phyloP scores from a whole-genome alignment of 1,140 invertebrate genomes.

The Tetragnatha versicolor region DNA sequence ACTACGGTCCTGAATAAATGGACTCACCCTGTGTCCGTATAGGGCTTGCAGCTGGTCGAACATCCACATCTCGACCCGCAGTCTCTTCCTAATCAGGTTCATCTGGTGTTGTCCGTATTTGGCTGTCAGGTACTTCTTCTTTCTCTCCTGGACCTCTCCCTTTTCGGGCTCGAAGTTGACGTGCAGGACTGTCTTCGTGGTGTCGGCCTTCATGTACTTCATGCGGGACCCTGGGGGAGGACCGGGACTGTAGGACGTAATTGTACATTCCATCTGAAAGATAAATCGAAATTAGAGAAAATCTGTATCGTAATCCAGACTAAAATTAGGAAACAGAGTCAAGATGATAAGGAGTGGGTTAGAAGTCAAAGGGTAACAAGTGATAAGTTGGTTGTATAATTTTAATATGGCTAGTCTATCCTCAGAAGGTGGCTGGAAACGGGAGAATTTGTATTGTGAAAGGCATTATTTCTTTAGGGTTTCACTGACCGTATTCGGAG shows the following conservation, averaged over 20 bases:
- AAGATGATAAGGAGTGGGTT: neutral
- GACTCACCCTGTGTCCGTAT: slow-evolving; percentile 81
- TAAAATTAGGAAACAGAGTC: neutral
- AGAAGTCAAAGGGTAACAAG: no score
- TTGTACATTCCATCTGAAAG: slow-evolving; percentile 41
- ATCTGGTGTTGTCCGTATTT: slow-evolving; percentile 97
- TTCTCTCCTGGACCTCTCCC: slow-evolving; percentile 83
- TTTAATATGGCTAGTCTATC: no score
- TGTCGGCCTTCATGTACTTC: slow-evolving; percentile 29
- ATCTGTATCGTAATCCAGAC: neutral
- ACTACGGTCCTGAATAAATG: neutral
- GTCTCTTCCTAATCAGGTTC: slow-evolving; percentile 91
- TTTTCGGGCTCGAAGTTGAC: slow-evolving; percentile 85
- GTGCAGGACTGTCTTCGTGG: slow-evolving; percentile 76
- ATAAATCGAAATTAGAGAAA: neutral
- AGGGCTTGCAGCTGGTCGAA: slow-evolving; percentile 92
- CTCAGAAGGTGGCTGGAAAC: no score
- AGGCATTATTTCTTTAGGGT: no score
- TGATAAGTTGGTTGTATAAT: no score
- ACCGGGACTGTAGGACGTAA: slow-evolving; percentile 25
- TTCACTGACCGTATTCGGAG: no score
- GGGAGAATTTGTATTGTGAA: no score
- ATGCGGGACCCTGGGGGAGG: slow-evolving; percentile 29
- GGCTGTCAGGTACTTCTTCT: slow-evolving; percentile 86
- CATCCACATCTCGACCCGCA: slow-evolving; percentile 96